Conservation (phyloP, 2,113 vertebrate species). For the Meriones unguiculatus region DNA sequence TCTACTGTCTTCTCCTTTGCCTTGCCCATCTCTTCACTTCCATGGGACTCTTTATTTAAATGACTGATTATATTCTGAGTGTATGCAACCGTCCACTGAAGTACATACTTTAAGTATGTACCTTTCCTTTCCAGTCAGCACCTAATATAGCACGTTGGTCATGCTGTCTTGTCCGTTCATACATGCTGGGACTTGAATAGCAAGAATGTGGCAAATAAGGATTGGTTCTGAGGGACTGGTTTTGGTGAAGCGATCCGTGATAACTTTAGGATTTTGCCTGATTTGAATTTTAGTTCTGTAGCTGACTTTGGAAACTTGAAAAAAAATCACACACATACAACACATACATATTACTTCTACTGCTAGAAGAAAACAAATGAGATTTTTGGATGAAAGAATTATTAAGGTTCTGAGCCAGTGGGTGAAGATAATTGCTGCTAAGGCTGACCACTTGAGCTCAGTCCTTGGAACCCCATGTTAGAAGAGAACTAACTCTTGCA, state of each 20-base stretch:
- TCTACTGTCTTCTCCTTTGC: neutral
- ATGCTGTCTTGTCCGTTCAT: neutral
- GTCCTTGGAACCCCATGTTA: neutral
- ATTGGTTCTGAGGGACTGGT: neutral
- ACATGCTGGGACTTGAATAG: neutral
- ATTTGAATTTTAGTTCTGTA: constrained; percentile 45
- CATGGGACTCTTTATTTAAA: neutral
- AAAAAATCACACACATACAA: neutral
- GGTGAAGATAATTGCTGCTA: neutral
- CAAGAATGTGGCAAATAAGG: neutral
- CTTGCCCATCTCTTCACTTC: neutral
- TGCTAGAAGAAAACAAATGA: neutral
- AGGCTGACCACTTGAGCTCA: neutral
- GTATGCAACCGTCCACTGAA: neutral
- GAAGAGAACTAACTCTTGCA: neutral
- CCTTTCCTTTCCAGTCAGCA: neutral
- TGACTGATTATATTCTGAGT: neutral
- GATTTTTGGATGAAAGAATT: neutral
- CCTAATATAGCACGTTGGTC: neutral
- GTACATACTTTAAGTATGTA: neutral
- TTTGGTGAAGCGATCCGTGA: neutral
- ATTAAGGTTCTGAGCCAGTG: neutral
- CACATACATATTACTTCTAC: too few species aligned
- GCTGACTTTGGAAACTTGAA: constrained; percentile 1
- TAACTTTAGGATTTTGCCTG: neutral